Percentiles rank a stretch among this genome's conserved stretches.
Conservation (phyloP, 2,888 invertebrate genomes). For the Chironomus riparius region DNA sequence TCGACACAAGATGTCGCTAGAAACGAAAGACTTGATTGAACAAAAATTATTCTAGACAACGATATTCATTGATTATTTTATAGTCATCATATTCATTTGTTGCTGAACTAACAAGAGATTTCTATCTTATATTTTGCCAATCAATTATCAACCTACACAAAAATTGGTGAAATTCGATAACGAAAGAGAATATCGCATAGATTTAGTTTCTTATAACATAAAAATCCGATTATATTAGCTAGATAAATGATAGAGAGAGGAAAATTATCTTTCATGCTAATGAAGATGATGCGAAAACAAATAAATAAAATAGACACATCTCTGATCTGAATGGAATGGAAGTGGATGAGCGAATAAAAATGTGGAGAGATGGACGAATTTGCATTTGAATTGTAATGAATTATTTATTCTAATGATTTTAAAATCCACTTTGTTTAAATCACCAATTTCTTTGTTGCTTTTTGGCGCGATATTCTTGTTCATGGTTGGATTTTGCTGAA, state of each 20-base stretch:
- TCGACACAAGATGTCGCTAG: too few relatives aligned
- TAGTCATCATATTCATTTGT: not conserved
- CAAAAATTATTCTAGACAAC: too few relatives aligned
- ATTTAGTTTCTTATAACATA: not conserved
- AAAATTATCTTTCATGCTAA: not conserved
- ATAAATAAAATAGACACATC: too few relatives aligned
- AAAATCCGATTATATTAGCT: too few relatives aligned
- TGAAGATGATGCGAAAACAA: not conserved
- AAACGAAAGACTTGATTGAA: too few relatives aligned
- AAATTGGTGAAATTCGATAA: slow-evolving; percentile 13
- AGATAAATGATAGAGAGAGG: not conserved
- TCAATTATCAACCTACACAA: slow-evolving; percentile 9
- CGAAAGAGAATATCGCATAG: not conserved
- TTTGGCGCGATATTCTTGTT: not conserved
- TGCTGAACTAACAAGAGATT: too few relatives aligned
- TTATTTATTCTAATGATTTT: slow-evolving; percentile 15
- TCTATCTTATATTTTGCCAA: not conserved
- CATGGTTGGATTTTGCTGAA: not conserved
- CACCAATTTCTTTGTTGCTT: not conserved
- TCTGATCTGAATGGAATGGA: not conserved
- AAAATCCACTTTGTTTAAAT: slow-evolving; percentile 3
- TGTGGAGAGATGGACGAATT: slow-evolving; percentile 1
- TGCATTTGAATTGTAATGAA: slow-evolving; percentile 25
- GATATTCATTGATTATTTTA: not conserved
- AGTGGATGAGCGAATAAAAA: not conserved